Conservation (phyloP, 1,140 invertebrate genomes). For the Tachypleus tridentatus region DNA sequence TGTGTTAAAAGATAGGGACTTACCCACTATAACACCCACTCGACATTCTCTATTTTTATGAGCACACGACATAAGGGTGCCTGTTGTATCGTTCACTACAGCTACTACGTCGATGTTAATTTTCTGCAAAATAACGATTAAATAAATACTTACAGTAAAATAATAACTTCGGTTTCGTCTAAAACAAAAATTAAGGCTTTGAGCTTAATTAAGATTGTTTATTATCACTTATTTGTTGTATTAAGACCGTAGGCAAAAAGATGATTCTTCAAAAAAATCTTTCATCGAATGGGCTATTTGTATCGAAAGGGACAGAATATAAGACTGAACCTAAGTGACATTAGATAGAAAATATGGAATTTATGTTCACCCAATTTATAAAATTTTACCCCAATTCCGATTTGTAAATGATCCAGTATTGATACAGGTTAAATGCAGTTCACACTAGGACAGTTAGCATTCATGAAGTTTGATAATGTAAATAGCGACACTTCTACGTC, state of each 20-base stretch:
- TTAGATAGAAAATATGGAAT: too few relatives aligned
- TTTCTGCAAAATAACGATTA: conserved; percentile 34
- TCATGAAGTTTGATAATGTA: too few relatives aligned
- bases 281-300: not conserved
- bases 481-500: too few relatives aligned
- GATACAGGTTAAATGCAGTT: too few relatives aligned
- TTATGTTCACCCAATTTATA: too few relatives aligned
- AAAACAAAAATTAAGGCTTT: too few relatives aligned
- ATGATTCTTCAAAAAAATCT: not conserved
- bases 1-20: not conserved
- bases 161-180: not conserved
- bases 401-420: too few relatives aligned
- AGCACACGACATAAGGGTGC: conserved; percentile 93
- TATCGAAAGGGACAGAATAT: not conserved
- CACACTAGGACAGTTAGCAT: too few relatives aligned
- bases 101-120: conserved; percentile 80
- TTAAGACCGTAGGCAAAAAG: not conserved
- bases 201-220: not conserved
- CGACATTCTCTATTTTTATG: conserved; percentile 74
- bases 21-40: conserved; percentile 77
- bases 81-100: conserved; percentile 92
- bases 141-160: not conserved
- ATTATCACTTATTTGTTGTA: not conserved
- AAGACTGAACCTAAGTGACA: too few relatives aligned
- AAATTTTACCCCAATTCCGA: too few relatives aligned